A percentile compares a stretch with the other conserved stretches of the same genome.
Evolutionary conservation across 2,113 vertebrate genomes (phyloP).

Genomic region (Benitochromis conjunctus): DNA sequence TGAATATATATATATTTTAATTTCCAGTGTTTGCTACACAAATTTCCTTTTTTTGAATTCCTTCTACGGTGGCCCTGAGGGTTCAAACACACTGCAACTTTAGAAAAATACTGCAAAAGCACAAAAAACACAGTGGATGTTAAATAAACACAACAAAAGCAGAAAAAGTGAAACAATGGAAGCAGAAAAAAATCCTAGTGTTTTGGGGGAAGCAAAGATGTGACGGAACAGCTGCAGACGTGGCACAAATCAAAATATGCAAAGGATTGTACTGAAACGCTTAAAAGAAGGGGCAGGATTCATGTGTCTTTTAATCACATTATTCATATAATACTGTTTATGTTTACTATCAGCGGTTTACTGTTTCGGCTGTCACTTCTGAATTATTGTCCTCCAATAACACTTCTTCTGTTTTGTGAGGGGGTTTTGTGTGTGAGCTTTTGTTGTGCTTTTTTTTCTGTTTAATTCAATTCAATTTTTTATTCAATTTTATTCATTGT

Average conservation of each 20-base stretch:
- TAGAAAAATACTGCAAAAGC: background rate
- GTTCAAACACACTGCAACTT: background rate
- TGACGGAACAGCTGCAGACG: background rate
- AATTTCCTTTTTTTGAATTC: background rate
- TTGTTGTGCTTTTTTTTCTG: background rate
- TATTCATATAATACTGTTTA: background rate
- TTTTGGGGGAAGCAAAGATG: background rate
- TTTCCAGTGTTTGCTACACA: background rate
- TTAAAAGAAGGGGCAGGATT: background rate
- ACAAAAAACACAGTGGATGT: background rate
- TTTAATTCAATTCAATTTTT: background rate
- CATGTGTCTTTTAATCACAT: background rate
- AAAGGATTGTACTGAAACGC: background rate
- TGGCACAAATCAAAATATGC: rapidly evolving
- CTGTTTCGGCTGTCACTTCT: background rate
- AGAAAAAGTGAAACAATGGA: background rate
- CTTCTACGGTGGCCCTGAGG: background rate
- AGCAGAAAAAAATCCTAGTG: rapidly evolving
- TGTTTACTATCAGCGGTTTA: background rate
- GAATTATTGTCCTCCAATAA: background rate
- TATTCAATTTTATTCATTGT: too few relatives aligned
- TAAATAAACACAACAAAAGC: background rate
- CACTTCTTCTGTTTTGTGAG: background rate
- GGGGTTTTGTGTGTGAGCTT: background rate
- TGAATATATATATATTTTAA: background rate